Percentiles rank a stretch among this genome's conserved stretches.
phyloP scores from a whole-genome alignment of 2,113 vertebrate species.

The Aplodontia rufa region DNA sequence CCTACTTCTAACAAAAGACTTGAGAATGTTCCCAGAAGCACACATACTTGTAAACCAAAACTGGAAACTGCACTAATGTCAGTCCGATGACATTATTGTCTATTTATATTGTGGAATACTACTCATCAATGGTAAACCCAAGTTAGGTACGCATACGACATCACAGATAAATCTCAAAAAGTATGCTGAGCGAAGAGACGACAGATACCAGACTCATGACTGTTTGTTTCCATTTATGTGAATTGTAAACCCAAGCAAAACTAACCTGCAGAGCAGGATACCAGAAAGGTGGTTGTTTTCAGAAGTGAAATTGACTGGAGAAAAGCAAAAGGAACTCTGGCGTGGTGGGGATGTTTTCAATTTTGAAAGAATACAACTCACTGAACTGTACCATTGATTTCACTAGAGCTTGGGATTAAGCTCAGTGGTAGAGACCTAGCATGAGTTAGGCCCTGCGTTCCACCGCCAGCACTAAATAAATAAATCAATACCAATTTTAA shows the following conservation, averaged over 20 bases:
- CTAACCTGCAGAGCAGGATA: not conserved
- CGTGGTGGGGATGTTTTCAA: not conserved
- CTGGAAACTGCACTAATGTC: not conserved
- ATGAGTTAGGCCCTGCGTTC: not conserved
- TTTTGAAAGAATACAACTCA: conserved; percentile 24
- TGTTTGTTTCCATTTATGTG: not conserved
- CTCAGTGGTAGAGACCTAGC: not conserved
- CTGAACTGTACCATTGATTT: conserved; percentile 12
- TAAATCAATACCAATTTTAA: not conserved
- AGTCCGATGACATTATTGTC: not conserved
- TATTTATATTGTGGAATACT: not conserved
- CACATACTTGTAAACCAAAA: not conserved
- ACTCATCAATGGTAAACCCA: not conserved
- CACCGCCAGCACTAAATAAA: not conserved
- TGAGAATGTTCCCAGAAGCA: not conserved
- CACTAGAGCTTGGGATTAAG: not conserved
- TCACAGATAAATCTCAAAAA: not conserved
- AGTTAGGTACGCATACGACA: no score
- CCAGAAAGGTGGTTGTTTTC: not conserved
- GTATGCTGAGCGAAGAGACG: not conserved
- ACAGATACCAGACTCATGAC: not conserved
- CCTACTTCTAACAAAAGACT: not conserved
- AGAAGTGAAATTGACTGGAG: not conserved
- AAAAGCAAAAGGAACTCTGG: not conserved
- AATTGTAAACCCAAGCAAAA: not conserved